phyloP scores from a whole-genome alignment of 2,888 invertebrate species.

The Euzetes globulus region DNA sequence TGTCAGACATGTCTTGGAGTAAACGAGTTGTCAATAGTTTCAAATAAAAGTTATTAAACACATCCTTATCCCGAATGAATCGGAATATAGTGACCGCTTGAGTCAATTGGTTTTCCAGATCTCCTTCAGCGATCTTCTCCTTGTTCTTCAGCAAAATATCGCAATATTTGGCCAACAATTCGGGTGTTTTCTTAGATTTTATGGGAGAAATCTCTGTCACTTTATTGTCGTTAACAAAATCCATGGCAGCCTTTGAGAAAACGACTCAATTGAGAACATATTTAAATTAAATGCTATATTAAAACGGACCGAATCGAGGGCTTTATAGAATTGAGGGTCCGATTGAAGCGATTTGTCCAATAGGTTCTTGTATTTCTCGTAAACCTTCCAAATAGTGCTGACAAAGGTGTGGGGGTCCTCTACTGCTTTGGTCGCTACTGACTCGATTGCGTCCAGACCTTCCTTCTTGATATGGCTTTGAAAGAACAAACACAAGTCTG shows the following conservation, averaged over 20 bases:
- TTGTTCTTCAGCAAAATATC: slow-evolving; percentile 92
- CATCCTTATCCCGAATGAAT: slow-evolving; percentile 98
- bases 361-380: slow-evolving; percentile 80
- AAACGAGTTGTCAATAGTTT: slow-evolving; percentile 97
- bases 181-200: slow-evolving; percentile 71
- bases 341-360: not conserved
- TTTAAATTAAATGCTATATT: slow-evolving; percentile 85
- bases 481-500: slow-evolving; percentile 75
- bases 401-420: slow-evolving; percentile 95
- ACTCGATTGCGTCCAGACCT: slow-evolving; percentile 84
- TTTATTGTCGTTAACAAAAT: slow-evolving; percentile 93
- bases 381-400: slow-evolving; percentile 88
- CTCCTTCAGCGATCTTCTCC: slow-evolving; percentile 95
- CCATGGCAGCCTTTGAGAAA: slow-evolving; percentile 67
- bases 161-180: slow-evolving; percentile 93
- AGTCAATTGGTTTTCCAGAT: slow-evolving; percentile 91
- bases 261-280: slow-evolving; percentile 58
- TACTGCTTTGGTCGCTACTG: slow-evolving; percentile 79
- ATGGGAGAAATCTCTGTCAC: slow-evolving; percentile 78
- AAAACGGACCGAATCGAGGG: slow-evolving; percentile 60
- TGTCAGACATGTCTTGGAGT: slow-evolving; percentile 79
- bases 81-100: slow-evolving; percentile 96
- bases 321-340: not conserved
- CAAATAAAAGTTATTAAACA: slow-evolving; percentile 98
- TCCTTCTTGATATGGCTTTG: slow-evolving; percentile 88